Evolutionary conservation across 2,113 vertebrate genomes (phyloP).

Genomic region (Leiothrix lutea): DNA sequence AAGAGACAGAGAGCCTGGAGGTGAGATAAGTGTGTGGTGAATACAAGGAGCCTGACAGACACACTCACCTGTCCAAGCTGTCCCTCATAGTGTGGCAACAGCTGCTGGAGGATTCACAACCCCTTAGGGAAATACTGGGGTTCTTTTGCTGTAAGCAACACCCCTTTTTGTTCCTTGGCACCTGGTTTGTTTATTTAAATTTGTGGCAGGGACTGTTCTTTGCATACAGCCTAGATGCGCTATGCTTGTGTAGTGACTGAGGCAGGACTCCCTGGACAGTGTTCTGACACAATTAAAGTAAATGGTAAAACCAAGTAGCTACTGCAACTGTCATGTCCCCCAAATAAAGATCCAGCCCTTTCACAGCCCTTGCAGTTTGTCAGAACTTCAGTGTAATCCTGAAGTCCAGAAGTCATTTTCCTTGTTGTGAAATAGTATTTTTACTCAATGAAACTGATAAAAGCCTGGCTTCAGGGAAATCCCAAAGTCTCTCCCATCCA

Average conservation of each 20-base stretch:
- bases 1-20: not conserved
- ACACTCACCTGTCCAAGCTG: not conserved
- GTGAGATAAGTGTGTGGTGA: not conserved
- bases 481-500: not conserved
- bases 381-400: not conserved
- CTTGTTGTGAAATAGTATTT: not conserved
- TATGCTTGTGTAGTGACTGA: not conserved
- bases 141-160: not conserved
- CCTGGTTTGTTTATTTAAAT: not conserved
- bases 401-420: not conserved
- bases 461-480: not conserved
- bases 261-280: not conserved
- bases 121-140: not conserved
- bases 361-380: not conserved
- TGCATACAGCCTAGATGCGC: not conserved
- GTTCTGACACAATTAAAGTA: not conserved
- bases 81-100: rapidly evolving
- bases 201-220: not conserved
- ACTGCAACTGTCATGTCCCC: rapidly evolving
- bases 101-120: not conserved
- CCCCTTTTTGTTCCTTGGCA: not conserved
- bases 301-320: not conserved
- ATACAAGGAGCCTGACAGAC: not conserved
- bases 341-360: not conserved
- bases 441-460: not conserved